These are phyloP conservation scores for Adrianichthys oophorus DNA, from an alignment of 2,797 vertebrate species.

Conservation along the genomic window DNA sequence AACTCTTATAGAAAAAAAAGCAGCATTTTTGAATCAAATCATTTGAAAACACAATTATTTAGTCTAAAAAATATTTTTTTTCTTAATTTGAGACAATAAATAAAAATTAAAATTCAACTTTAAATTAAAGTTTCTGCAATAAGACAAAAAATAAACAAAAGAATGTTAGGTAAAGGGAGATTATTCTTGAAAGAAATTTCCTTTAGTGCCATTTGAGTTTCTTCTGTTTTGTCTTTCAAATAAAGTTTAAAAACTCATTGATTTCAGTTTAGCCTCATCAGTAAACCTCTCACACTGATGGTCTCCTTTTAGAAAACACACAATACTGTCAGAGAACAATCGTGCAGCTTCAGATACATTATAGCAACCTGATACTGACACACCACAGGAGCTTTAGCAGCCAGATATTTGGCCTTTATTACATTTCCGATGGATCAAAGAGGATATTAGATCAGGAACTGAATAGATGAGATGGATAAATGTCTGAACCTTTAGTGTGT, in stretches of 20 bases:
- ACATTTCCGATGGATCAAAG: constrained; percentile 30
- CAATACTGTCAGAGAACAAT: constrained; percentile 8
- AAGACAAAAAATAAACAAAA: too few species aligned
- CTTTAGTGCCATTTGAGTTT: too few species aligned
- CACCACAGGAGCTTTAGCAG: constrained; percentile 20
- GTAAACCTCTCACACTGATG: constrained; percentile 23
- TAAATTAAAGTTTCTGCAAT: too few species aligned
- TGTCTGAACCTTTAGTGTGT: constrained; percentile 1
- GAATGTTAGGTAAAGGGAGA: too few species aligned
- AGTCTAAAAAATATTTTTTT: too few species aligned
- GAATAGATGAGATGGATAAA: constrained; percentile 46
- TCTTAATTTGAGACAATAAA: too few species aligned
- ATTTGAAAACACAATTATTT: too few species aligned
- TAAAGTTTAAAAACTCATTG: constrained; percentile 38
- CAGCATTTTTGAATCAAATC: too few species aligned
- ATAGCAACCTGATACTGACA: constrained; percentile 22
- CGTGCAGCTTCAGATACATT: constrained; percentile 22
- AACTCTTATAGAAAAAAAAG: too few species aligned
- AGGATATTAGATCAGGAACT: constrained; percentile 28
- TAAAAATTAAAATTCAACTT: too few species aligned
- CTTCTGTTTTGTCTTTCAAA: too few species aligned
- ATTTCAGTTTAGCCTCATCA: constrained; percentile 28
- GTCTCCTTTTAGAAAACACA: constrained; percentile 23
- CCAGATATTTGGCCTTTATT: constrained; percentile 17
- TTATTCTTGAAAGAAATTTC: too few species aligned